A percentile compares a stretch with the other conserved stretches of the same genome.
These are phyloP conservation scores for Megalops atlanticus DNA, from an alignment of 2,113 vertebrate species.

Conservation along the genomic window DNA sequence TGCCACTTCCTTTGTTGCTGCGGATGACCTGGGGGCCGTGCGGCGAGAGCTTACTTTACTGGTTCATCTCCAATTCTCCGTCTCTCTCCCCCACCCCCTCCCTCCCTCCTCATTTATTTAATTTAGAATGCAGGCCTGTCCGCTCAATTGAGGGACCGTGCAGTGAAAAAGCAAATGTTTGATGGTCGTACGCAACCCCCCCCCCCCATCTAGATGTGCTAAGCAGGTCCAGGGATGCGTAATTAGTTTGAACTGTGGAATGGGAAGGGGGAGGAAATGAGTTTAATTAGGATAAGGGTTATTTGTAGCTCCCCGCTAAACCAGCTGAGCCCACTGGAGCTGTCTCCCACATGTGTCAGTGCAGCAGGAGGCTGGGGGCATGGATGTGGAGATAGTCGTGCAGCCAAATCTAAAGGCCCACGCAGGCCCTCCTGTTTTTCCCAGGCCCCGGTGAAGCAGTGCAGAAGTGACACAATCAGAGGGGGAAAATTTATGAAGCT, in stretches of 20 bases:
- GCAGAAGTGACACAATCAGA: constrained; percentile 42
- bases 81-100: not conserved
- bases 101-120: not conserved
- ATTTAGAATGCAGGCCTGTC: not conserved
- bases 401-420: constrained; percentile 63
- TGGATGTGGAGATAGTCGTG: constrained; percentile 73
- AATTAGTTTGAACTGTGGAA: constrained; percentile 63
- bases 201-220: not conserved
- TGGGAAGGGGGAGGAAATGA: constrained; percentile 61
- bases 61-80: not conserved
- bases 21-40: constrained; percentile 49
- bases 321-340: constrained; percentile 65
- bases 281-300: constrained; percentile 69
- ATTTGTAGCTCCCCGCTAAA: constrained; percentile 59
- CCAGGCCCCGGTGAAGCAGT: constrained; percentile 42
- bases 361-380: constrained; percentile 50
- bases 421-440: constrained; percentile 49
- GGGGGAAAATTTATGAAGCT: constrained; percentile 38
- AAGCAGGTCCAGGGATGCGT: constrained; percentile 53
- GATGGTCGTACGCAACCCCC: not conserved
- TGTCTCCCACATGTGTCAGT: constrained; percentile 67
- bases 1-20: constrained; percentile 71
- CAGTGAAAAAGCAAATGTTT: not conserved
- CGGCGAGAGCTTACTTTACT: not conserved
- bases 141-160: not conserved